A percentile compares a stretch with the other conserved stretches of the same genome.
phyloP scores from a whole-genome alignment of 2,888 invertebrate species.

The Lycocerus yunnanus region DNA sequence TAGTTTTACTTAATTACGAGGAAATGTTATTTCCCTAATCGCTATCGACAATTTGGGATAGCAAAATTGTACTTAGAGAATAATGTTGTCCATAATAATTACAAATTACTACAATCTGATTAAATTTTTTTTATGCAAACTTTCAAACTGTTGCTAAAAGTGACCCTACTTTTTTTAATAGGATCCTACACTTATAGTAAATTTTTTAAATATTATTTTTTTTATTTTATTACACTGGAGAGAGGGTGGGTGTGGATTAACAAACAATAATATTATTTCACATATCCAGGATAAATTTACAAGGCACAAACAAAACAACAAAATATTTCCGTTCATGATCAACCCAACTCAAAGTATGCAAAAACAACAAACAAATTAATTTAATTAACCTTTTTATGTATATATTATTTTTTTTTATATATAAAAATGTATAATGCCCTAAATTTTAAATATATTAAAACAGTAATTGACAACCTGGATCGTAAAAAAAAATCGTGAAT shows the following conservation, averaged over 20 bases:
- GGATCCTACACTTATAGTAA: constrained; percentile 38
- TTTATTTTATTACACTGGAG: constrained; percentile 3
- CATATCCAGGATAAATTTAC: constrained; percentile 26
- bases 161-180: constrained; percentile 25
- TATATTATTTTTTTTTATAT: constrained; percentile 18
- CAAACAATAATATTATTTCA: constrained; percentile 3
- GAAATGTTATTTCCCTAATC: constrained; percentile 5
- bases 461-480: constrained; percentile 27
- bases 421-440: constrained; percentile 32
- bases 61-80: constrained; percentile 32
- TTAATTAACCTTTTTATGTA: background rate
- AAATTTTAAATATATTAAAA: constrained; percentile 24
- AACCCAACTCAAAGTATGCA: constrained; percentile 14
- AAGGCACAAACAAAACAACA: constrained; percentile 29
- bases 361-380: constrained; percentile 14
- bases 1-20: constrained; percentile 2
- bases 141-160: constrained; percentile 34
- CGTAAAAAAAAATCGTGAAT: constrained; percentile 8
- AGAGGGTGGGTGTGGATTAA: background rate
- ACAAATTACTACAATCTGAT: constrained; percentile 30
- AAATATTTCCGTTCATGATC: background rate
- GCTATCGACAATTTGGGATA: constrained; percentile 33
- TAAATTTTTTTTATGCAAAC: constrained; percentile 27
- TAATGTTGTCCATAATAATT: constrained; percentile 15
- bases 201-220: constrained; percentile 31